Percentiles rank a stretch among this genome's conserved stretches.
Evolutionary conservation across 2,888 invertebrate species (phyloP).

Genomic region (Heteropelma amictum): DNA sequence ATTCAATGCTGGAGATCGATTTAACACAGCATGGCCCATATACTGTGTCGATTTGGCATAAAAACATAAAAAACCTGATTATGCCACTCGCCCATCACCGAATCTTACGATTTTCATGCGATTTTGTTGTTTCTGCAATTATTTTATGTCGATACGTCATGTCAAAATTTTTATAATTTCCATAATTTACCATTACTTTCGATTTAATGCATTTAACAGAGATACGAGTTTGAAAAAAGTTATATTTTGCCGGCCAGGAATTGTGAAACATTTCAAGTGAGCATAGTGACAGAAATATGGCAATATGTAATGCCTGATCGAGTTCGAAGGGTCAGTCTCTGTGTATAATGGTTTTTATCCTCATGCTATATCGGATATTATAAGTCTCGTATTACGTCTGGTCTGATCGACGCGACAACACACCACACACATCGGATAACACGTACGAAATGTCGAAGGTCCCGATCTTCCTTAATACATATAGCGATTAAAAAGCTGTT

Average conservation of each 20-base stretch:
- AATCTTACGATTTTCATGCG: too few species aligned
- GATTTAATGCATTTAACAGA: too few species aligned
- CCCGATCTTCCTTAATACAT: slow-evolving; percentile 37
- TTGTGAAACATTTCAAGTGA: neutral
- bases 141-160: too few species aligned
- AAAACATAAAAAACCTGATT: too few species aligned
- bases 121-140: too few species aligned
- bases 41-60: too few species aligned
- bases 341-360: neutral
- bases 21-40: too few species aligned
- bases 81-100: too few species aligned
- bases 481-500: slow-evolving; percentile 4
- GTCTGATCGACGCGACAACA: slow-evolving; percentile 61
- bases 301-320: neutral
- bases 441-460: slow-evolving; percentile 51
- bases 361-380: slow-evolving; percentile 55
- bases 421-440: slow-evolving; percentile 68
- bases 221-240: neutral
- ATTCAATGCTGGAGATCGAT: too few species aligned
- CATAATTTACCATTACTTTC: too few species aligned
- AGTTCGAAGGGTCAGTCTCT: neutral
- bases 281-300: neutral
- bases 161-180: too few species aligned
- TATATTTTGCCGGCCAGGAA: neutral
- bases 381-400: slow-evolving; percentile 73